Evolutionary conservation across 2,113 vertebrate genomes (phyloP), one percentile per base, ranked within the genome.

Genomic region (Holacanthus passer): DNA sequence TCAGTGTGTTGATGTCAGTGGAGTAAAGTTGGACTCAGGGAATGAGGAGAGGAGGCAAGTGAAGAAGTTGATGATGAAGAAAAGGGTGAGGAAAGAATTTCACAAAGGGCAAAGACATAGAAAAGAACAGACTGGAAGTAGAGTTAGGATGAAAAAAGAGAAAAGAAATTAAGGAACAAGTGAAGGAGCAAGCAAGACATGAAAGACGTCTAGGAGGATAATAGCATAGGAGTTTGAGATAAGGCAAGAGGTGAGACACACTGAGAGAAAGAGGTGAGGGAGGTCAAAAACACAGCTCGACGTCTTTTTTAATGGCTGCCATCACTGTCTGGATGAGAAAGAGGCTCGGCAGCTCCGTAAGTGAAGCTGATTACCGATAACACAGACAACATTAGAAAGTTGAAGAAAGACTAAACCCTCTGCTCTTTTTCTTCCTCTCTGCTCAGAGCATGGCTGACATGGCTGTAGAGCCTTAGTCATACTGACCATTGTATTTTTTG

Each of bases 271-370:
- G 71, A 71, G 66, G 52, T 39, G 73, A 73, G 11, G 31, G 56
- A 79, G 69, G 75, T 79, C 71, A 73, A 24, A 39, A 22, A 77
- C 5, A 14, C 14, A 52, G 60, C 59, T 62, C 5, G 35, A 69
- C 69, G 22, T 82, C 56, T 68, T 72, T 58, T 66, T 82, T n/a
- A 12, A 68, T 13, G 37, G 43, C 70, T 66, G 73, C 48, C 83
- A 43, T 60, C 37, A 31, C 47, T 24, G 58, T 41, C 27, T 52
- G 67, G 27, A 56, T 70, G 50, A 70, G 52, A 64, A 24, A 24
- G 53, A 47, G 10, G 52, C 47, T 24, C 35, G n/a, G 59, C 20
- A 27, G 73, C 73, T 60, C 56, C 10, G n/a, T 52, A 24, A 58
- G 27, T 69, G 52, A 60, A 56, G 41, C 71, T 24, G 45, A 79